Conservation (phyloP, 2,797 vertebrate species). For the Halcyon chelicuti region DNA sequence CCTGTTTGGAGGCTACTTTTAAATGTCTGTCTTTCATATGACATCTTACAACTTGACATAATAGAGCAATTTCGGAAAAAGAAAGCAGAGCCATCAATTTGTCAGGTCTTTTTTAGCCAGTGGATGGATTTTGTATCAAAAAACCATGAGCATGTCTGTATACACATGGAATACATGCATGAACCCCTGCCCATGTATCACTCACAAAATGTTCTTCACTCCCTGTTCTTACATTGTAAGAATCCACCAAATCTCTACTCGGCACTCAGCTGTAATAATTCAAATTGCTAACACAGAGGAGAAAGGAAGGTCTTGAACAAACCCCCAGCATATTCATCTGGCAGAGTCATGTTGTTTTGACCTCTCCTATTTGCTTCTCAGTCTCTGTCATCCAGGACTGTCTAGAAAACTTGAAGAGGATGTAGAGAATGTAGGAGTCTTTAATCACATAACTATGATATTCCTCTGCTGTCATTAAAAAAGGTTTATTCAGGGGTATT, state of each 20-base stretch:
- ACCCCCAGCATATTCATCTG: neutral
- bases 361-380: neutral
- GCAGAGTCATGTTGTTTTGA: neutral
- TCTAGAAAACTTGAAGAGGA: neutral
- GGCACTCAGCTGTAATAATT: neutral
- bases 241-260: neutral
- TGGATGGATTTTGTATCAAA: neutral
- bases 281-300: neutral
- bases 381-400: neutral
- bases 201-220: neutral
- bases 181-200: neutral
- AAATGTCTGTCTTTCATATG: neutral
- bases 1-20: neutral
- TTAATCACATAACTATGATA: neutral
- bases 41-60: neutral
- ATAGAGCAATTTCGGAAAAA: neutral
- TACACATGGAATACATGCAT: fast-evolving
- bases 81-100: neutral
- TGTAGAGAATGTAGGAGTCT: neutral
- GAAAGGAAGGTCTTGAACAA: neutral
- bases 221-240: neutral
- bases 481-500: neutral
- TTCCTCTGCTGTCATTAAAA: neutral
- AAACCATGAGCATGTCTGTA: neutral
- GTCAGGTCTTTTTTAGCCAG: neutral